Evolutionary conservation across 2,797 vertebrate genomes (phyloP).

Genomic region (Vipera latastei): DNA sequence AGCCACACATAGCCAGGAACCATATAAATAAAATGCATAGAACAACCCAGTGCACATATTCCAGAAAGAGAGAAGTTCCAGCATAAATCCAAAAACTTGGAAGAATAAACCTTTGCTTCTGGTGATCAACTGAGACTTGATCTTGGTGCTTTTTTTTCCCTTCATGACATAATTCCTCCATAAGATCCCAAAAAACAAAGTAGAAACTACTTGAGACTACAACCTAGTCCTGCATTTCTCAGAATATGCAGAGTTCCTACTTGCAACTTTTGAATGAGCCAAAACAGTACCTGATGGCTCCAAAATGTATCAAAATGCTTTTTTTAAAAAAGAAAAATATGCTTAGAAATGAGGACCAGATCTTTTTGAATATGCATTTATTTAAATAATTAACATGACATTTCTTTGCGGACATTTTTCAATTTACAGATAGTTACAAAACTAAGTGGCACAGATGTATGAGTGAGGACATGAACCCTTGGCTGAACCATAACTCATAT

Average conservation of each 20-base stretch:
- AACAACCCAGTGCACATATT: no score
- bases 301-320: neutral
- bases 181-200: neutral
- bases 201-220: neutral
- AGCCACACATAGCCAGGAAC: no score
- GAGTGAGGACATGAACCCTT: neutral
- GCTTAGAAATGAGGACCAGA: neutral
- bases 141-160: neutral
- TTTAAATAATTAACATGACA: neutral
- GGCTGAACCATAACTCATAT: neutral
- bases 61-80: no score
- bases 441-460: neutral
- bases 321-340: neutral
- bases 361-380: neutral
- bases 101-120: no score
- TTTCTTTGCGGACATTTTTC: neutral
- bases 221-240: neutral
- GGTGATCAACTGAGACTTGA: neutral
- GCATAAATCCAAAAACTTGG: no score
- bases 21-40: no score
- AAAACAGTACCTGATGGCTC: neutral
- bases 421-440: neutral
- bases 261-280: neutral
- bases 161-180: neutral
- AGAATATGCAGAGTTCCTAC: neutral